These are phyloP conservation scores for Mergus octosetaceus DNA, from an alignment of 2,797 vertebrate genomes.

Conservation along the genomic window DNA sequence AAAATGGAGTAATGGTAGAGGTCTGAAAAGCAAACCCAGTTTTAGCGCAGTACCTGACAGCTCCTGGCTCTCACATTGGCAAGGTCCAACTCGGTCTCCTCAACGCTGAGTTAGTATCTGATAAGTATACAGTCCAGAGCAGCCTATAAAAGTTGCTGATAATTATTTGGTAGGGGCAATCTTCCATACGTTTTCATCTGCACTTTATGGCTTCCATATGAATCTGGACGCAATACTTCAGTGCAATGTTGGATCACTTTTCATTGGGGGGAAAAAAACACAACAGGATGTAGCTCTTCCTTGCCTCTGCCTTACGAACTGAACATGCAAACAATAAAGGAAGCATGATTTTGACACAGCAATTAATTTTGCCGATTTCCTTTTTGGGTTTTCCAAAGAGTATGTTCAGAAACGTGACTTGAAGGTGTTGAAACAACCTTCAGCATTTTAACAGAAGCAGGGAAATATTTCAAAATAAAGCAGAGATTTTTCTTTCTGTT, in stretches of 20 bases:
- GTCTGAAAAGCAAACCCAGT: background rate
- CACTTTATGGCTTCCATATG: background rate
- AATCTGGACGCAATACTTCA: background rate
- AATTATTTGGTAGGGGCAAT: slow-evolving; percentile 14
- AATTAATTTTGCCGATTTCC: slow-evolving; percentile 14
- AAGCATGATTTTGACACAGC: background rate
- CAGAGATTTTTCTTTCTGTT: background rate
- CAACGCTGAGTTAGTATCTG: background rate
- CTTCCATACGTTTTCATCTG: background rate
- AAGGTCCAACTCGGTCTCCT: background rate
- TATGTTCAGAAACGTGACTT: background rate
- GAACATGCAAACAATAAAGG: background rate
- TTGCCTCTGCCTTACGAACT: background rate
- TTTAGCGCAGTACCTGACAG: background rate
- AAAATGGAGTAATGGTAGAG: background rate
- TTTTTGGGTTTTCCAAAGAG: background rate
- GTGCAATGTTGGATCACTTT: background rate
- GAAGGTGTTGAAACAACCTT: background rate
- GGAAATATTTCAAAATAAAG: background rate
- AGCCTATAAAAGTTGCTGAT: background rate
- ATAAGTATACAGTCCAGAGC: background rate
- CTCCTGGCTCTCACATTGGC: background rate
- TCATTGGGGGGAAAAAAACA: background rate
- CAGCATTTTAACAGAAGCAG: background rate
- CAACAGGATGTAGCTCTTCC: background rate